A percentile compares a stretch with the other conserved stretches of the same genome.
Evolutionary conservation across 2,113 vertebrate genomes (phyloP).

Genomic region (Lontra canadensis): DNA sequence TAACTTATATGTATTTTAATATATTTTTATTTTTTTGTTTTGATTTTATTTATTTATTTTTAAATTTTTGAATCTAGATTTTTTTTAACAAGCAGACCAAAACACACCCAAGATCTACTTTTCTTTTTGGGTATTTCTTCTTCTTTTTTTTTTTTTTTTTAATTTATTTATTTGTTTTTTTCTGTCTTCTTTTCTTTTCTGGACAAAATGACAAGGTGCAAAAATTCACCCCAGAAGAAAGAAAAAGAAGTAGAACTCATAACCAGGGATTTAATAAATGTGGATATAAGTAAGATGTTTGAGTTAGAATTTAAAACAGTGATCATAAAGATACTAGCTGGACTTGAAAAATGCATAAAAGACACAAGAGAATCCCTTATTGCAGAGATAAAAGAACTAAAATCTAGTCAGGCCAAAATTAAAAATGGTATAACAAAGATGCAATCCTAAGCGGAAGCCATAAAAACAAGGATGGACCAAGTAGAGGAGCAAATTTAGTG

Average conservation of each 20-base stretch:
- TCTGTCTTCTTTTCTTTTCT: background rate
- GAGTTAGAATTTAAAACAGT: background rate
- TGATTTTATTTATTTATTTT: background rate
- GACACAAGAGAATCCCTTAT: background rate
- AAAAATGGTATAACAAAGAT: background rate
- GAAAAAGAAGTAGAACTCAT: background rate
- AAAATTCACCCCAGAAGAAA: background rate
- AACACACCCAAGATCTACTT: background rate
- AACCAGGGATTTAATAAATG: background rate
- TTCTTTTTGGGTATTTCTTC: background rate
- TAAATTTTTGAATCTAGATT: background rate
- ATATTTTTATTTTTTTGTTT: background rate
- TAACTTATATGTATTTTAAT: background rate
- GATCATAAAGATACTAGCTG: background rate
- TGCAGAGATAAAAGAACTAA: background rate
- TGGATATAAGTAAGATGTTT: background rate
- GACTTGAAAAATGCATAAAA: background rate
- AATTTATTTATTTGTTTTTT: background rate
- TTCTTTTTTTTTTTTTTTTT: background rate
- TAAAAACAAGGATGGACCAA: background rate
- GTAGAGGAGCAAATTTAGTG: background rate
- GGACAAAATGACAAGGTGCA: background rate
- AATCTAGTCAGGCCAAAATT: background rate
- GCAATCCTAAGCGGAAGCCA: background rate
- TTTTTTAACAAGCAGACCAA: background rate